A percentile compares a stretch with the other conserved stretches of the same genome.
These are phyloP conservation scores for Melospiza georgiana DNA, from an alignment of 2,113 vertebrate genomes.

Conservation along the genomic window DNA sequence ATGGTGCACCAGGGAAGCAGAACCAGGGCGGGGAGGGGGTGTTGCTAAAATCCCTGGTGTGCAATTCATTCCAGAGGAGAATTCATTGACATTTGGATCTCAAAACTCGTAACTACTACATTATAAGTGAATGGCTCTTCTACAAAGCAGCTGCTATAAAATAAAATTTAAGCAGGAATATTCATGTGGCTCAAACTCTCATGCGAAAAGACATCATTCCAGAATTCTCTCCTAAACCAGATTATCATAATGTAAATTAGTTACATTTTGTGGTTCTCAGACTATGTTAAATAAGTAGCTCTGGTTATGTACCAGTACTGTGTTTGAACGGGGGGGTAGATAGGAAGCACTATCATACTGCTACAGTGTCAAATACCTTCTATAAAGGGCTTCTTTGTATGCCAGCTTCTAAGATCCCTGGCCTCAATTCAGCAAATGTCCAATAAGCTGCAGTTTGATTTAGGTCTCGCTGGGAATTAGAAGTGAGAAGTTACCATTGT, in stretches of 20 bases:
- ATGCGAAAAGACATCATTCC: background rate
- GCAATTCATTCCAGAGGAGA: constrained; percentile 34
- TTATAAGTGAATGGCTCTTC: background rate
- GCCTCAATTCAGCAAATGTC: constrained; percentile 33
- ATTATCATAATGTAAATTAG: background rate
- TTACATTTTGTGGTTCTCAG: background rate
- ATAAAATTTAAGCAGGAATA: constrained; percentile 25
- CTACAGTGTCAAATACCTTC: constrained; percentile 15
- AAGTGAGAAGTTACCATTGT: constrained; percentile 53
- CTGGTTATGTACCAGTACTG: background rate
- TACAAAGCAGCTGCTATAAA: background rate
- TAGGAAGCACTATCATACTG: background rate
- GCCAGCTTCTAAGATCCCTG: constrained; percentile 42
- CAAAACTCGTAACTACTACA: background rate
- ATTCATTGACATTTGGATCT: constrained; percentile 45
- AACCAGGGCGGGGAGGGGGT: background rate
- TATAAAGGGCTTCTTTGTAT: constrained; percentile 56
- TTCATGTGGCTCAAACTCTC: background rate
- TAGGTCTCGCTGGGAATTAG: constrained; percentile 19
- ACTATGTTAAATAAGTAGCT: background rate
- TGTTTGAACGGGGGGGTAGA: background rate
- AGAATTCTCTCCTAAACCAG: constrained; percentile 5
- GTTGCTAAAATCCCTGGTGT: background rate
- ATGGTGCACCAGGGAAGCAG: background rate
- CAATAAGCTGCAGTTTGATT: constrained; percentile 46